These are phyloP conservation scores for Galerucella calmariensis DNA, from an alignment of 2,888 invertebrate species.

Conservation along the genomic window DNA sequence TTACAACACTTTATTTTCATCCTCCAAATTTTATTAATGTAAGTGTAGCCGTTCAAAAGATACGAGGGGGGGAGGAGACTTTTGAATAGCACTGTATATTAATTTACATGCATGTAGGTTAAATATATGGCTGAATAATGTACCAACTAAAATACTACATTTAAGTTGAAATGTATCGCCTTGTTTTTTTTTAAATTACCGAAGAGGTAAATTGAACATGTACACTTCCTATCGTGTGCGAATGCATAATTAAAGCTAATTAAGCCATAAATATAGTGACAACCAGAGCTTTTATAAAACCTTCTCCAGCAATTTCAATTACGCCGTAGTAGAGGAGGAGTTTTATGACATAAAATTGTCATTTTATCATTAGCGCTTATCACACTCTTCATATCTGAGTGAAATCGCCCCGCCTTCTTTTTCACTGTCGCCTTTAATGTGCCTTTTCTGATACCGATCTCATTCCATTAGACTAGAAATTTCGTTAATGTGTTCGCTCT, in stretches of 20 bases:
- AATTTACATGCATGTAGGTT: too few species aligned
- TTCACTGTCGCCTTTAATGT: constrained; percentile 51
- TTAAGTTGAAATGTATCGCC: too few species aligned
- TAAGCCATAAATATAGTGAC: constrained; percentile 40
- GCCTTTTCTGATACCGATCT: constrained; percentile 52
- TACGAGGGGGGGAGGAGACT: too few species aligned
- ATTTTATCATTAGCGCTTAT: constrained; percentile 58
- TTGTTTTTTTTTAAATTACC: not conserved
- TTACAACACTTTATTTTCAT: too few species aligned
- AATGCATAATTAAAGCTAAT: constrained; percentile 23
- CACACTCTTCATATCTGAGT: constrained; percentile 52
- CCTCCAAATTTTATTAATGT: too few species aligned
- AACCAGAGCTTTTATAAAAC: constrained; percentile 44
- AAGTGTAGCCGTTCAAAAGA: too few species aligned
- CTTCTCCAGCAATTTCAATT: constrained; percentile 39
- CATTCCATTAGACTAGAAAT: constrained; percentile 54
- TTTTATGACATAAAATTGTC: constrained; percentile 59
- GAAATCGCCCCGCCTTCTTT: constrained; percentile 48
- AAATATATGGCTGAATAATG: too few species aligned
- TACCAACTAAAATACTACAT: too few species aligned
- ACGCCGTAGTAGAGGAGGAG: constrained; percentile 51
- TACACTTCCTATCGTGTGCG: constrained; percentile 7
- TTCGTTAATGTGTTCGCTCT: constrained; percentile 49
- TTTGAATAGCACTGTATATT: too few species aligned
- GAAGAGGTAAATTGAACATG: not conserved